A percentile compares a stretch with the other conserved stretches of the same genome.
These are phyloP conservation scores for Camponotus pennsylvanicus DNA, from an alignment of 1,140 invertebrate species.

Conservation along the genomic window DNA sequence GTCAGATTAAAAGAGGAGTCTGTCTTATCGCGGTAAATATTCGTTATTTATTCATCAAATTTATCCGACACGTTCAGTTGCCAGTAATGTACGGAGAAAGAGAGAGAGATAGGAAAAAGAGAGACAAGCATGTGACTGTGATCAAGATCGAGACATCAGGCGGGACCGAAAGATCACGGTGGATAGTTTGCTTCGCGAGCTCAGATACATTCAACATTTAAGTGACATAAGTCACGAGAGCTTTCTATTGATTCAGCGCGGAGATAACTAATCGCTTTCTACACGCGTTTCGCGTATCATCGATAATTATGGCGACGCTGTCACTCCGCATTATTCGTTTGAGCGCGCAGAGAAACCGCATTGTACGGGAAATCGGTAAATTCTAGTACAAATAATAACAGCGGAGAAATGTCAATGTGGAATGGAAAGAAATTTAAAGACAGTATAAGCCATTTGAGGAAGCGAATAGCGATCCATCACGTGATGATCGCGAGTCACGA, in stretches of 20 bases:
- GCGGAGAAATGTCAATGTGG: slow-evolving; percentile 6
- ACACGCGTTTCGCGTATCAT: slow-evolving; percentile 67
- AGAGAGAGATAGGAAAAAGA: not conserved
- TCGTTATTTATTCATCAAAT: not conserved
- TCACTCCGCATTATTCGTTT: slow-evolving; percentile 59
- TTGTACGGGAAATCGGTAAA: slow-evolving; percentile 63
- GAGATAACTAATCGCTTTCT: slow-evolving; percentile 74
- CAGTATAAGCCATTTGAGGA: not conserved
- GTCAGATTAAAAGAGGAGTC: not conserved
- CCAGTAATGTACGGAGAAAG: not conserved
- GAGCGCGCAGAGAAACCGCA: slow-evolving; percentile 61
- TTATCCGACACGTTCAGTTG: not conserved
- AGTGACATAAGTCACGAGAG: slow-evolving; percentile 64
- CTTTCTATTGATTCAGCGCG: slow-evolving; percentile 74
- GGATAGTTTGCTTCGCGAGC: not conserved
- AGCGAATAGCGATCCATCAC: slow-evolving; percentile 5
- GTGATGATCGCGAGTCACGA: not conserved
- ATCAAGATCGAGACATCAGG: slow-evolving; percentile 42
- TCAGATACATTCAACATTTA: slow-evolving; percentile 43
- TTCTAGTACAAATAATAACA: slow-evolving; percentile 38
- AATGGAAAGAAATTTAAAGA: slow-evolving; percentile 3
- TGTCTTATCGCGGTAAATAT: not conserved
- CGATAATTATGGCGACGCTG: slow-evolving; percentile 70
- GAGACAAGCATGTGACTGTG: slow-evolving; percentile 2
- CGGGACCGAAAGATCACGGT: not conserved